Evolutionary conservation across 2,113 vertebrate genomes (phyloP), one percentile per base, ranked within the genome.

Genomic region (Onychorhynchus coronatus): DNA sequence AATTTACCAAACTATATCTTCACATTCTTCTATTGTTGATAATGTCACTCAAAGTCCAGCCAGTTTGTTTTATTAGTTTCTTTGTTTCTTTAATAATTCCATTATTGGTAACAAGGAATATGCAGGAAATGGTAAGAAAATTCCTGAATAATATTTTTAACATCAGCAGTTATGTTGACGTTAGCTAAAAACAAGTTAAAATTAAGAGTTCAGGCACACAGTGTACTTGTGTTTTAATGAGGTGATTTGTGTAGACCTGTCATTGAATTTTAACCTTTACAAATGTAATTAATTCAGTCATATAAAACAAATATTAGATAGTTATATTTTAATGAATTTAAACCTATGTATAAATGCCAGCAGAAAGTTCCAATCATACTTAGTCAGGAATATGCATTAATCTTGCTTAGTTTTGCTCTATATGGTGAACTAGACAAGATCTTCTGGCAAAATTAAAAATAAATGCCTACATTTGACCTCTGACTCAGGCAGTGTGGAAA

Each of bases 401-500:
- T 99, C 97, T 96, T 98, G 91, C 85, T 98, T 98, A 97, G 81
- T 94, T 98, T 97, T 91, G 49, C 85, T 97, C 97, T 97, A 91
- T 95, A 97, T 94, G 96, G 82, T 97, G 92, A 91, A 96, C 97
- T 97, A 97, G 96, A 97, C 95, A 96, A 93, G 93, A 97, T 97
- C 93, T 90, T 91, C 95, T 89, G 66, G 85, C 80, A 97, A 98
- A 98, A 98, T 92, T 96, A 98, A 98, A 98, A 98, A 98, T 95
- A 98, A 98, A 97, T 91, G 93, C 93, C 95, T 94, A 96, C 41
- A 58, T 97, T 97, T 96, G 97, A 98, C 97, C 98, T 98, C 83
- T 98, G 98, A 98, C 98, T 98, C 93, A 52, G 14, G 84, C 76
- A 98, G 98, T 98, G 98, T 97, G 96, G 98, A 99, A 98, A 98